Evolutionary conservation across 1,140 invertebrate genomes (phyloP).

Genomic region (Sitodiplosis mosellana): DNA sequence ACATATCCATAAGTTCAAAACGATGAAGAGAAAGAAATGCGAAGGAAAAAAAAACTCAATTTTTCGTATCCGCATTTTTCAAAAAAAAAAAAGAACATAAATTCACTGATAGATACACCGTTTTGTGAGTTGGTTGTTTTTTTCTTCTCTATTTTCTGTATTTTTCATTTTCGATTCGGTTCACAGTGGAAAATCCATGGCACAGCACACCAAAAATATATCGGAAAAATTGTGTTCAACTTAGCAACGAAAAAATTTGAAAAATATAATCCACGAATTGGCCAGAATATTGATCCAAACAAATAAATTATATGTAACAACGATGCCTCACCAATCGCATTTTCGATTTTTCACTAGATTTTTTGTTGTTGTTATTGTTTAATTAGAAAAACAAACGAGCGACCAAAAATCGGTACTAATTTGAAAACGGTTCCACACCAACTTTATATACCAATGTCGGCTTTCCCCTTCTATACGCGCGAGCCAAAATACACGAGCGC

Average conservation of each 20-base stretch:
- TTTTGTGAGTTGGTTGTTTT: no score
- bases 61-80: no score
- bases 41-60: not conserved
- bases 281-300: constrained; percentile 13
- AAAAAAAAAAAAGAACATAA: no score
- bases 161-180: not conserved
- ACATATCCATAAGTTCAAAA: not conserved
- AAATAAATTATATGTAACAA: constrained; percentile 15
- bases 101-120: not conserved
- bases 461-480: no score
- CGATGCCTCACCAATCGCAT: not conserved
- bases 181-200: not conserved
- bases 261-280: constrained; percentile 11
- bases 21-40: not conserved
- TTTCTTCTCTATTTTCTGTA: no score
- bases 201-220: not conserved
- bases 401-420: constrained; percentile 25
- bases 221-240: constrained; percentile 13
- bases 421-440: constrained; percentile 8
- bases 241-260: constrained; percentile 19
- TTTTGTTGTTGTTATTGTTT: not conserved
- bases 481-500: no score
- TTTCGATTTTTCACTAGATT: no score
- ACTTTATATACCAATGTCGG: not conserved
- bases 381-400: constrained; percentile 13